Base-by-base conservation (phyloP, 2,797 vertebrate genomes). In the Pelochelys cantorii region DNA sequence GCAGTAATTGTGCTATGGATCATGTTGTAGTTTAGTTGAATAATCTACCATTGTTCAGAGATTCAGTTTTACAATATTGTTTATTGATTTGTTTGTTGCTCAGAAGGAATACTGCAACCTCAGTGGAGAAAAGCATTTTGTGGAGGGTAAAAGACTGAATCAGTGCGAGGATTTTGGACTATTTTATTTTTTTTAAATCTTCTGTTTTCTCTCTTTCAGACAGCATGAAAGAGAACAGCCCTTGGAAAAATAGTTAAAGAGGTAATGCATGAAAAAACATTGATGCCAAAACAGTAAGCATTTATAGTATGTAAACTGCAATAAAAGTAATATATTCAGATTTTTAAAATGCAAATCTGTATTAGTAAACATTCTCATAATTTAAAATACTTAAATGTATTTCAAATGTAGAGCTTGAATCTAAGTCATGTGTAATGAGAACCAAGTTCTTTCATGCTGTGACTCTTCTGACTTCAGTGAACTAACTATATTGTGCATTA, bases 211-310 rank as follows among this genome's bases (percentile, higher is more conserved):
- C 2, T 52, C 56, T 83, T 60, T 7, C 52, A 77, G 29, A 27
- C 18, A 48, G 42, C 42, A 48, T 29, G 55, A 25, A 23, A 27
- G 74, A 75, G 42, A 75, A 13, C 71, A 75, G 23, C 37, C 23
- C 23, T 75, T 27, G 37, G 22, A 27, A 68, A 75, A 75, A 48
- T 5, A 75, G 13, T 75, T 11, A 74, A 75, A 75, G 37, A 42
- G 4, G 42, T 48, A 48, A 48, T 48, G 42, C 4, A 20, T 60
- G 5, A 65, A 79, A 79, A 25, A 78, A 59, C 0, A 0, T 57
- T 83, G 23, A 37, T 11, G 83, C 42, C 27, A 91, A 91, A 83
- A 18, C 4, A 13, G 22, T 48, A 48, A 75, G 18, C 27, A 48
- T 25, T 42, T 9, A 75, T 15, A 9, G 18, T 52, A 71, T 68